Percentiles rank a stretch among this genome's conserved stretches.
These are phyloP conservation scores for Eilema griseolum DNA, from an alignment of 2,888 invertebrate species.

Conservation along the genomic window DNA sequence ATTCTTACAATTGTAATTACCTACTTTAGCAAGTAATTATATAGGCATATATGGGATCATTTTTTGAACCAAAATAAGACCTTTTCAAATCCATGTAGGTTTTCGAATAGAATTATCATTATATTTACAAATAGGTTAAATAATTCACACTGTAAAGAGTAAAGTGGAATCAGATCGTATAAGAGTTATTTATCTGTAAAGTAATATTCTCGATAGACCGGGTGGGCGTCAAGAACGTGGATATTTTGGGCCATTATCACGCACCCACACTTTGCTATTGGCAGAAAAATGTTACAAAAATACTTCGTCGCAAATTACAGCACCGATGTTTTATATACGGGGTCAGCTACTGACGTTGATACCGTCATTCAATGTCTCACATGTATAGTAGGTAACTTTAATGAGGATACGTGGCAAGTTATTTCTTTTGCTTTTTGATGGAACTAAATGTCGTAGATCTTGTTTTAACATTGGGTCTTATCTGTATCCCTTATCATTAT, in stretches of 20 bases:
- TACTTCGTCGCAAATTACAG: conserved; percentile 74
- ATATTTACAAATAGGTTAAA: conserved; percentile 25
- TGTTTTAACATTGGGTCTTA: conserved; percentile 65
- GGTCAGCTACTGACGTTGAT: conserved; percentile 72
- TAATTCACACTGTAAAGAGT: conserved; percentile 24
- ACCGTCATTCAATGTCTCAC: conserved; percentile 47
- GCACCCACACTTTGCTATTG: conserved; percentile 79
- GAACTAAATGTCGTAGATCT: conserved; percentile 59
- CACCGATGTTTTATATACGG: conserved; percentile 51
- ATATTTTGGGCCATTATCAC: conserved; percentile 81
- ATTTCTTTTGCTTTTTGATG: conserved; percentile 46
- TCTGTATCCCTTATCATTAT: conserved; percentile 76
- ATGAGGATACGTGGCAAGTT: conserved; percentile 36
- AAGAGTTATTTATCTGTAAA: conserved; percentile 71
- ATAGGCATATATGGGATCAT: conserved; percentile 28
- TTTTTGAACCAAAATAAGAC: conserved; percentile 34
- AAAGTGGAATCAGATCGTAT: conserved; percentile 48
- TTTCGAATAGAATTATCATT: conserved; percentile 28
- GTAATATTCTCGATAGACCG: conserved; percentile 73
- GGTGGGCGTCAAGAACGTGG: conserved; percentile 78
- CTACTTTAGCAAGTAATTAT: conserved; percentile 28
- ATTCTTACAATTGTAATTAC: conserved; percentile 14
- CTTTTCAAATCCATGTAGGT: conserved; percentile 37
- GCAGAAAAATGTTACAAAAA: conserved; percentile 81
- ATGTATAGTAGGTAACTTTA: conserved; percentile 18